These are phyloP conservation scores for Trachemys scripta DNA, from an alignment of 2,113 vertebrate species.

Conservation along the genomic window DNA sequence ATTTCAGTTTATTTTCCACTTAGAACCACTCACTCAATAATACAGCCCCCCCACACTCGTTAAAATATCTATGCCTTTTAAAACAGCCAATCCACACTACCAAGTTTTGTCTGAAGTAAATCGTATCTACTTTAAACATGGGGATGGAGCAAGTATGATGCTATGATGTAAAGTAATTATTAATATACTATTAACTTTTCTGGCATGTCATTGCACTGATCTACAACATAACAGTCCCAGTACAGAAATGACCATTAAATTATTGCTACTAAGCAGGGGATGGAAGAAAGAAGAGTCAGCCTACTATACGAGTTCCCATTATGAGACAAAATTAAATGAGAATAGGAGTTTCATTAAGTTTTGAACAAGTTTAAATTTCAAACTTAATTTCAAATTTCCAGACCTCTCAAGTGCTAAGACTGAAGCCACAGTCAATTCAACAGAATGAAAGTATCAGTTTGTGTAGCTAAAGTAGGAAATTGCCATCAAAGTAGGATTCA, in stretches of 20 bases:
- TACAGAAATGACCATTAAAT: background rate
- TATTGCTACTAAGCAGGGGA: background rate
- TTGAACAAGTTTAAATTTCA: too few species aligned
- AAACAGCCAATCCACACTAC: background rate
- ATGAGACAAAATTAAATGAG: background rate
- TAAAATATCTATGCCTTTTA: background rate
- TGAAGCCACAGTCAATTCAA: background rate
- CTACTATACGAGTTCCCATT: background rate
- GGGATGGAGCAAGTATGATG: background rate
- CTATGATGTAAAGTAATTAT: background rate
- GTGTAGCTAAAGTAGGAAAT: background rate
- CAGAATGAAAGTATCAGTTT: background rate
- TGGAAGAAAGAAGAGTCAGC: accelerated
- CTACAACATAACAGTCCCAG: background rate
- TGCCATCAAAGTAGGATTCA: background rate
- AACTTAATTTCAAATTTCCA: too few species aligned
- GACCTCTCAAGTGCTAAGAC: background rate
- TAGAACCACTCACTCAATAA: background rate
- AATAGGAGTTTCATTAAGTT: background rate
- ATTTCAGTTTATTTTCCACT: background rate
- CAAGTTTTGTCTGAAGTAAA: background rate
- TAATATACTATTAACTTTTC: background rate
- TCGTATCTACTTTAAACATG: background rate
- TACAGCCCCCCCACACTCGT: background rate
- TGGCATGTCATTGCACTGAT: background rate